A percentile compares a stretch with the other conserved stretches of the same genome.
Evolutionary conservation across 92 coral and sea anemone genomes (phyloP).

Genomic region (Phenganax marumi): DNA sequence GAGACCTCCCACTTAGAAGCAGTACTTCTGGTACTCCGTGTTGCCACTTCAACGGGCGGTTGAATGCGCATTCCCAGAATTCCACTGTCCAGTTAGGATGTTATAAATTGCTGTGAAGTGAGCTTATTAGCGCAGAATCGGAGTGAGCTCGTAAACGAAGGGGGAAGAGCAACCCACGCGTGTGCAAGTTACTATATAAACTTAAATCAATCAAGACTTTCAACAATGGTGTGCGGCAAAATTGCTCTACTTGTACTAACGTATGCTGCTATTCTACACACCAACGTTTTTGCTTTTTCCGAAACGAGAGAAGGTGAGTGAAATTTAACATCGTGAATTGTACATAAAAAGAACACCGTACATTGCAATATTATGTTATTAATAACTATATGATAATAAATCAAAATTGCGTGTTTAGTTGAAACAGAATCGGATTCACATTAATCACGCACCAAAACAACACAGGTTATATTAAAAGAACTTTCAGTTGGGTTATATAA

Average conservation of each 20-base stretch:
- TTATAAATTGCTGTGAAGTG: neutral
- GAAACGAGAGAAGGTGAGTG: neutral
- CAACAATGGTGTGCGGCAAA: neutral
- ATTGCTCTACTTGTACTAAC: neutral
- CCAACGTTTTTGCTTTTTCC: neutral
- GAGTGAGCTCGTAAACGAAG: neutral
- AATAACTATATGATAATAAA: neutral
- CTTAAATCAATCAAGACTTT: neutral
- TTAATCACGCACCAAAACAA: neutral
- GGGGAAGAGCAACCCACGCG: neutral
- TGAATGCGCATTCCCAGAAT: neutral
- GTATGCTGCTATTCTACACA: neutral
- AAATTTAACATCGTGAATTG: neutral
- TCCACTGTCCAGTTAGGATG: neutral
- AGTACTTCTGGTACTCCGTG: neutral
- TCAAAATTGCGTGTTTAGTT: conserved; percentile 5
- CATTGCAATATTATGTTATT: neutral
- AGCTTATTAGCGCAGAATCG: neutral
- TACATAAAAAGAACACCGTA: neutral
- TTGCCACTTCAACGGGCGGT: neutral
- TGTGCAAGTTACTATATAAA: neutral
- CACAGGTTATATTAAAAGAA: neutral
- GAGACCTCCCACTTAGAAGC: neutral
- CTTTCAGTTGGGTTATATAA: neutral
- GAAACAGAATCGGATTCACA: neutral